Evolutionary conservation across 2,113 vertebrate species (phyloP).

Genomic region (Dromaius novaehollandiae): DNA sequence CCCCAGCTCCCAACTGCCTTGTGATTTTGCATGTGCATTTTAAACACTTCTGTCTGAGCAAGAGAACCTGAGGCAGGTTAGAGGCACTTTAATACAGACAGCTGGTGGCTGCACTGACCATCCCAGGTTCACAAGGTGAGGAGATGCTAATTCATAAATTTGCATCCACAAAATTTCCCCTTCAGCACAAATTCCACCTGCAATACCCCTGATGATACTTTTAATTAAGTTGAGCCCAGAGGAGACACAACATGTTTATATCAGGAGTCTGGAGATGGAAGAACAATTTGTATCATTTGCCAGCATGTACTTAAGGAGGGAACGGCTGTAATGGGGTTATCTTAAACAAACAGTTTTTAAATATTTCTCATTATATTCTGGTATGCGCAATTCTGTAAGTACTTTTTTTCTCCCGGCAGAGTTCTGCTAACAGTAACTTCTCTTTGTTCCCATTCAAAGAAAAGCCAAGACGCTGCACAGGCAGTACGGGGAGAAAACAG

Average conservation of each 20-base stretch:
- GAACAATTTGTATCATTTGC: conserved; percentile 30
- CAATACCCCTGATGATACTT: not conserved
- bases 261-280: conserved; percentile 2
- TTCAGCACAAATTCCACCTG: conserved; percentile 47
- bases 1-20: not conserved
- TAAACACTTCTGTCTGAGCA: not conserved
- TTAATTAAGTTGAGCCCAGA: conserved; percentile 50
- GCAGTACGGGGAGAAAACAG: not conserved
- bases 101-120: not conserved
- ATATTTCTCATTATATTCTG: not conserved
- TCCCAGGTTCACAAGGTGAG: not conserved
- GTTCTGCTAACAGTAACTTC: not conserved
- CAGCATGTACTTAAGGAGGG: conserved; percentile 16
- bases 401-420: not conserved
- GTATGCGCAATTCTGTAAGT: not conserved
- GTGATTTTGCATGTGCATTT: not conserved
- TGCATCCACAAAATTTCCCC: not conserved
- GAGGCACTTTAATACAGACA: not conserved
- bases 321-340: not conserved
- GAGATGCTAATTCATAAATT: conserved; percentile 17
- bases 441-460: not conserved
- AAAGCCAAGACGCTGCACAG: not conserved
- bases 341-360: conserved; percentile 36
- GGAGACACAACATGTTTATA: conserved; percentile 37
- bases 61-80: not conserved